phyloP scores from a whole-genome alignment of 2,797 vertebrate species.

The Rhinella marina region DNA sequence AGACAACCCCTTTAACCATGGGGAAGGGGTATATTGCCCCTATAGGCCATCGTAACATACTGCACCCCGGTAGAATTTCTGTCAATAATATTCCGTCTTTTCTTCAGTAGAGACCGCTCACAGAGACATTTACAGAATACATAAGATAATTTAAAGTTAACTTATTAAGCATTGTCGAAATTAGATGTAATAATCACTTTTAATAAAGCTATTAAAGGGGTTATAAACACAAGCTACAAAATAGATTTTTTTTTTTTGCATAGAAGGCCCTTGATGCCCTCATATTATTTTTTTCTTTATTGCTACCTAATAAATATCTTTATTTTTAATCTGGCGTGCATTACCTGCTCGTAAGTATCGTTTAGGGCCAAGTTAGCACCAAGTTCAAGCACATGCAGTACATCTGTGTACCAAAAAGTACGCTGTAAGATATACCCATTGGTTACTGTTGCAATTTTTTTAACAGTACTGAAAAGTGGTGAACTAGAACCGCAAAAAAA shows the following conservation, averaged over 20 bases:
- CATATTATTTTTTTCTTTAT: neutral
- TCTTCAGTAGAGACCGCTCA: neutral
- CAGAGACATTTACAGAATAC: neutral
- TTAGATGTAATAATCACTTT: neutral
- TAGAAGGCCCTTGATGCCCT: neutral
- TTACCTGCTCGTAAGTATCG: neutral
- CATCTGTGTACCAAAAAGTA: neutral
- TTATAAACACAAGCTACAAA: neutral
- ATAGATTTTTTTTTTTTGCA: neutral
- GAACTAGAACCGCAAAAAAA: neutral
- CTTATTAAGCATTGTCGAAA: neutral
- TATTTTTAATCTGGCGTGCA: neutral
- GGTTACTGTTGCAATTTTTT: neutral
- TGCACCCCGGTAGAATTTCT: neutral
- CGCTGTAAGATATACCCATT: neutral
- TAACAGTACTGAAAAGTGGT: neutral
- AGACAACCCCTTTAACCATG: neutral
- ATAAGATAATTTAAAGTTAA: neutral
- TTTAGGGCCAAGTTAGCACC: neutral
- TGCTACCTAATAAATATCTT: neutral
- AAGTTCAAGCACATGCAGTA: neutral
- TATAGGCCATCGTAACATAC: neutral
- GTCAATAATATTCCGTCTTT: neutral
- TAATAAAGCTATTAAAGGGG: conserved; percentile 1
- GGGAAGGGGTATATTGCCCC: neutral